Evolutionary conservation across 2,888 invertebrate species (phyloP).

Genomic region (Tuberolachnus salignus): DNA sequence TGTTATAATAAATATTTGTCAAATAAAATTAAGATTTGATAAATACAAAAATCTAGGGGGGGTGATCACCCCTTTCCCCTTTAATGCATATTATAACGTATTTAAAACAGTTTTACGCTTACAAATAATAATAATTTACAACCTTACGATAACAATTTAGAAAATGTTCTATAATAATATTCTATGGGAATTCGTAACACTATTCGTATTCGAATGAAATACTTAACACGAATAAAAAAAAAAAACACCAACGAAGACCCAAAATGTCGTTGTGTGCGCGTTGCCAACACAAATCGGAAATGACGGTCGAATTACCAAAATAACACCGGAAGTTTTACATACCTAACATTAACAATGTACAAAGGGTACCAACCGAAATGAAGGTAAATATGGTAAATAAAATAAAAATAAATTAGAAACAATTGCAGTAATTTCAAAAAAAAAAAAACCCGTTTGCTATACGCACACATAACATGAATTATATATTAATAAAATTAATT

Average conservation of each 20-base stretch:
- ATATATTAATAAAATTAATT: background rate
- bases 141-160: background rate
- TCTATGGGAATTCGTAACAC: too few species aligned
- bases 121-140: background rate
- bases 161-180: background rate
- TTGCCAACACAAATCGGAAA: constrained; percentile 12
- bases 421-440: background rate
- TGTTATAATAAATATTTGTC: too few species aligned
- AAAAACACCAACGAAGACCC: background rate
- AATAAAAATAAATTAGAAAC: background rate
- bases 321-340: constrained; percentile 2
- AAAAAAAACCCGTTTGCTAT: background rate
- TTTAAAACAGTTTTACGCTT: background rate
- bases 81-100: too few species aligned
- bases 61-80: too few species aligned
- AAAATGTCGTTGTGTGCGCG: constrained; percentile 6
- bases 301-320: constrained; percentile 19
- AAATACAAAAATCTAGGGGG: too few species aligned
- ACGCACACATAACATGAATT: background rate
- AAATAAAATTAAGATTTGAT: too few species aligned
- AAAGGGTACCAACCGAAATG: background rate
- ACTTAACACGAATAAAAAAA: background rate
- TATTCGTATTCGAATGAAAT: constrained; percentile 8
- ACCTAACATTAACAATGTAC: constrained; percentile 1
- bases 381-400: background rate